These are phyloP conservation scores for Phenganax subtilis DNA, from an alignment of 92 coral and sea anemone genomes.

Conservation along the genomic window DNA sequence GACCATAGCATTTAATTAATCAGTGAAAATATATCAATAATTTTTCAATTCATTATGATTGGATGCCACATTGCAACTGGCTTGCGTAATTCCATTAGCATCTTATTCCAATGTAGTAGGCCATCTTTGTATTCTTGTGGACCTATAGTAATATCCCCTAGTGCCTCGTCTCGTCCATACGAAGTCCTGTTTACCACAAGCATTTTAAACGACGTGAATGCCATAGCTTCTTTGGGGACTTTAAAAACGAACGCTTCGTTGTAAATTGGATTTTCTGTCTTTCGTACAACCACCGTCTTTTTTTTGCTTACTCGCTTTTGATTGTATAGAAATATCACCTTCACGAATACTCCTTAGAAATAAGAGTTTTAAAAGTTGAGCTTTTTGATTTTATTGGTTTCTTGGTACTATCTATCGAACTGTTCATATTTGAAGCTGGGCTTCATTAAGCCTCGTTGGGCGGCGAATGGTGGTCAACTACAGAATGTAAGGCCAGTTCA, in stretches of 20 bases:
- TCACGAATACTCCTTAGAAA: conserved; percentile 71
- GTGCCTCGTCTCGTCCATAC: conserved; percentile 79
- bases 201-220: conserved; percentile 65
- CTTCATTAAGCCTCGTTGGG: too few relatives aligned
- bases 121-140: conserved; percentile 88
- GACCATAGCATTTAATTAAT: not conserved
- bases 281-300: conserved; percentile 88
- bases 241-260: conserved; percentile 97
- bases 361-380: not conserved
- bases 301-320: conserved; percentile 77
- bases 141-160: conserved; percentile 82
- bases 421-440: too few relatives aligned
- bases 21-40: not conserved
- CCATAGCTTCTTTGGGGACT: conserved; percentile 84
- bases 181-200: conserved; percentile 84
- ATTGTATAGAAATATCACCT: conserved; percentile 77
- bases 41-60: conserved; percentile 45
- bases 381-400: not conserved
- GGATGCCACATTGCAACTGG: conserved; percentile 99
- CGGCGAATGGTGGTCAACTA: not conserved
- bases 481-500: too few relatives aligned
- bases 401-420: too few relatives aligned
- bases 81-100: conserved; percentile 77
- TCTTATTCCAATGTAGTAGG: conserved; percentile 92
- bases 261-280: conserved; percentile 86